phyloP scores from a whole-genome alignment of 2,888 invertebrate genomes.

The Timandra comae region DNA sequence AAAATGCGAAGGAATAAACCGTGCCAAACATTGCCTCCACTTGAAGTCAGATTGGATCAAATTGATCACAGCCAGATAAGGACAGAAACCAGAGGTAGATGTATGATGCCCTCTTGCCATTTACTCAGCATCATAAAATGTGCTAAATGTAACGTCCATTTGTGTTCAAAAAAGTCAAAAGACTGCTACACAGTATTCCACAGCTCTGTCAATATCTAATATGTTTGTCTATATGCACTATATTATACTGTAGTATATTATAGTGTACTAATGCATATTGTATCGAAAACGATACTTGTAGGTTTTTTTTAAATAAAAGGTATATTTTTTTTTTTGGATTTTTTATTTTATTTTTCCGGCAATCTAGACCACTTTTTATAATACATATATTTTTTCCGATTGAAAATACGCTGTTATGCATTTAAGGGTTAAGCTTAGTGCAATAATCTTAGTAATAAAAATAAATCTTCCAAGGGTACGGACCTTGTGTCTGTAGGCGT shows the following conservation, averaged over 20 bases:
- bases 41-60: conserved; percentile 22
- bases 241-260: conserved; percentile 2
- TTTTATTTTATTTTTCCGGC: conserved; percentile 22
- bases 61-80: conserved; percentile 19
- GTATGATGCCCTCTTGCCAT: conserved; percentile 12
- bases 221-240: conserved; percentile 1
- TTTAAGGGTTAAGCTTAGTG: conserved; percentile 1
- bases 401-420: conserved; percentile 4
- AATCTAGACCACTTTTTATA: conserved; percentile 14
- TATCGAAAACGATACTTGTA: conserved; percentile 8
- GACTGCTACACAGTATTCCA: conserved; percentile 4
- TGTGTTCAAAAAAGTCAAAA: conserved; percentile 9
- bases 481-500: too few species aligned
- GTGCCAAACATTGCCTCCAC: conserved; percentile 17
- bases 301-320: conserved; percentile 6
- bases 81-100: conserved; percentile 20
- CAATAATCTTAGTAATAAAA: too few species aligned
- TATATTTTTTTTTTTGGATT: conserved; percentile 12
- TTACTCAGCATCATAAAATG: conserved; percentile 9
- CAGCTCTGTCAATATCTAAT: conserved; percentile 2
- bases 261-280: conserved; percentile 6
- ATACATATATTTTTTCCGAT: conserved; percentile 4
- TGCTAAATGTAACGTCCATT: conserved; percentile 7
- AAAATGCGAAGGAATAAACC: conserved; percentile 23
- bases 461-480: too few species aligned